phyloP scores from a whole-genome alignment of 2,113 vertebrate species.

The Megaptera novaeangliae region DNA sequence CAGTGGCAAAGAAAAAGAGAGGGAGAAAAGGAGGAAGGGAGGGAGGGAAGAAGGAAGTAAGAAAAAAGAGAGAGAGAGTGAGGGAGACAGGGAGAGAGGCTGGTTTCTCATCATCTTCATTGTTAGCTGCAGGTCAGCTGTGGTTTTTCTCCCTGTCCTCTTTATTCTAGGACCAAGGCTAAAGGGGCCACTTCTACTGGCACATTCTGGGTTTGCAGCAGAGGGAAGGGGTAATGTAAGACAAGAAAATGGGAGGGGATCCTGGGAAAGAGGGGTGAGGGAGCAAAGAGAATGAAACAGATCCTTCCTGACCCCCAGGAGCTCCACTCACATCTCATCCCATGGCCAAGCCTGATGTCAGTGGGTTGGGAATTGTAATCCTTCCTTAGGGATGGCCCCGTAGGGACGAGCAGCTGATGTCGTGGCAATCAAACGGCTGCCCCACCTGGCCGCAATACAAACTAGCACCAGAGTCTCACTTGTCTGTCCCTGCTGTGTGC shows the following conservation, averaged over 20 bases:
- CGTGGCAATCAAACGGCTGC: background rate
- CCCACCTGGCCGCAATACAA: background rate
- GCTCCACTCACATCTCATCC: background rate
- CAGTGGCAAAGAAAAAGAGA: background rate
- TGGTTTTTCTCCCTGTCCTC: background rate
- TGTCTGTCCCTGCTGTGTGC: background rate
- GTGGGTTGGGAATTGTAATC: background rate
- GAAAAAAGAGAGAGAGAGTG: no score
- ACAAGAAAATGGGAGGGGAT: background rate
- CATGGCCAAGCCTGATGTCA: background rate
- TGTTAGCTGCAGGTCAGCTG: background rate
- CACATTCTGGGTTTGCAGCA: background rate
- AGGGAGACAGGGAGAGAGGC: background rate
- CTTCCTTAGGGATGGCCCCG: background rate
- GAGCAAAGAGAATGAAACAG: no score
- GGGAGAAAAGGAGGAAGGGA: rapidly evolving
- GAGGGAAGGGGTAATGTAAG: background rate
- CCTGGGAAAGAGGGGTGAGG: no score
- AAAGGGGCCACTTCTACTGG: background rate
- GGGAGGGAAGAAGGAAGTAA: background rate
- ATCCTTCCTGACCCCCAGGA: no score
- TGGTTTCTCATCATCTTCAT: background rate
- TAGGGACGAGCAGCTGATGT: background rate
- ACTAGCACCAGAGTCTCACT: background rate
- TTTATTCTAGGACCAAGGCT: background rate